Percentiles rank a stretch among this genome's conserved stretches.
These are phyloP conservation scores for Caenorhabditis panamensis DNA, from an alignment of 2,888 invertebrate species.

Conservation along the genomic window DNA sequence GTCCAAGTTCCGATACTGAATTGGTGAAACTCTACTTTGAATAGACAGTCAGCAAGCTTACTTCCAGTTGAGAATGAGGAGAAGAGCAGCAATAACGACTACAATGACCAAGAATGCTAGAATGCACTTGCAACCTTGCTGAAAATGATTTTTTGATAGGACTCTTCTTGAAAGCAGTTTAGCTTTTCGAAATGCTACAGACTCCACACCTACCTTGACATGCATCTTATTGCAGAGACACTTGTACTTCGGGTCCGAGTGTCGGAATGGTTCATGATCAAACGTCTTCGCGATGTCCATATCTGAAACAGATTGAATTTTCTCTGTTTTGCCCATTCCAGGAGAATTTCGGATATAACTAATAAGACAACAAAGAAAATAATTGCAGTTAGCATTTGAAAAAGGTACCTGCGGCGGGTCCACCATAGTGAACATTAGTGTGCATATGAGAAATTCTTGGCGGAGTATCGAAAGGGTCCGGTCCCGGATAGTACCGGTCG, in stretches of 20 bases:
- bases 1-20: slow-evolving; percentile 66
- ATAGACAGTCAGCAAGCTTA: neutral
- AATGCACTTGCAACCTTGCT: slow-evolving; percentile 62
- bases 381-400: too few relatives aligned
- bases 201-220: slow-evolving; percentile 63
- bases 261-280: slow-evolving; percentile 69
- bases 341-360: neutral
- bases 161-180: too few relatives aligned
- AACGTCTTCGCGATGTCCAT: slow-evolving; percentile 72
- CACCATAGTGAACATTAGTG: slow-evolving; percentile 53
- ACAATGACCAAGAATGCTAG: slow-evolving; percentile 51
- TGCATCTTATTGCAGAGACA: slow-evolving; percentile 68
- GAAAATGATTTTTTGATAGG: slow-evolving; percentile 12
- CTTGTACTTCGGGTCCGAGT: slow-evolving; percentile 68
- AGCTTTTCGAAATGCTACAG: too few relatives aligned
- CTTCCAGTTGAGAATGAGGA: slow-evolving; percentile 60
- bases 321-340: neutral
- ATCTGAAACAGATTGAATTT: slow-evolving; percentile 26
- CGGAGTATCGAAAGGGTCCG: slow-evolving; percentile 43
- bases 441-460: slow-evolving; percentile 51
- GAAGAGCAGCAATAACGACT: slow-evolving; percentile 30
- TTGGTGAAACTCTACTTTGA: neutral
- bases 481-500: slow-evolving; percentile 36
- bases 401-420: slow-evolving; percentile 37
- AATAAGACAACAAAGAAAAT: neutral